A percentile compares a stretch with the other conserved stretches of the same genome.
phyloP scores from a whole-genome alignment of 2,888 invertebrate genomes.

The Nezara viridula region DNA sequence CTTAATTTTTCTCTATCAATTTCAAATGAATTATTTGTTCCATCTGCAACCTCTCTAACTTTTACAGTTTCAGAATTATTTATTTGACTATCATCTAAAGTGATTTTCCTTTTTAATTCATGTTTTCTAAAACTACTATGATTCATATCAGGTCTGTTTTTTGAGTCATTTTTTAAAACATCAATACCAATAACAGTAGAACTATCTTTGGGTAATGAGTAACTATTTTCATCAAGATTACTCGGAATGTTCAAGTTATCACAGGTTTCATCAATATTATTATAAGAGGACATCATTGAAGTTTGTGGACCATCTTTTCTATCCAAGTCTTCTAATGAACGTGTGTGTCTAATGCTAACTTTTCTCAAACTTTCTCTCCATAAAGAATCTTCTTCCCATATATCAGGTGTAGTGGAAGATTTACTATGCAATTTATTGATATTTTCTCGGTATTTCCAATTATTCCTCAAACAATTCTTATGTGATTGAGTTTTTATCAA shows the following conservation, averaged over 20 bases:
- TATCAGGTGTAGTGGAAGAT: constrained; percentile 68
- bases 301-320: constrained; percentile 65
- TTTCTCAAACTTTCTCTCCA: constrained; percentile 86
- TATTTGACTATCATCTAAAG: constrained; percentile 83
- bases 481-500: constrained; percentile 60
- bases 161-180: constrained; percentile 22
- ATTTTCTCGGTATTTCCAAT: constrained; percentile 9
- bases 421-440: background rate
- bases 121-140: constrained; percentile 41
- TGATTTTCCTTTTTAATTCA: constrained; percentile 70
- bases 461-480: constrained; percentile 54
- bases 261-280: constrained; percentile 53
- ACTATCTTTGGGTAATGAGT: constrained; percentile 13
- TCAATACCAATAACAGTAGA: background rate
- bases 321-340: constrained; percentile 87
- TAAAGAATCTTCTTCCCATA: constrained; percentile 86
- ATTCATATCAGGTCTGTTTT: background rate
- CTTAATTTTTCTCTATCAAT: constrained; percentile 85
- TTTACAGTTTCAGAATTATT: constrained; percentile 69
- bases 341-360: constrained; percentile 84
- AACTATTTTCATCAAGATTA: background rate
- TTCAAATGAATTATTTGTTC: constrained; percentile 60
- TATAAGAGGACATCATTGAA: constrained; percentile 60
- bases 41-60: constrained; percentile 22
- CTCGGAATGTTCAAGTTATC: constrained; percentile 42